Conservation (phyloP, 2,888 invertebrate genomes). For the Fissipunctia ypsillon region DNA sequence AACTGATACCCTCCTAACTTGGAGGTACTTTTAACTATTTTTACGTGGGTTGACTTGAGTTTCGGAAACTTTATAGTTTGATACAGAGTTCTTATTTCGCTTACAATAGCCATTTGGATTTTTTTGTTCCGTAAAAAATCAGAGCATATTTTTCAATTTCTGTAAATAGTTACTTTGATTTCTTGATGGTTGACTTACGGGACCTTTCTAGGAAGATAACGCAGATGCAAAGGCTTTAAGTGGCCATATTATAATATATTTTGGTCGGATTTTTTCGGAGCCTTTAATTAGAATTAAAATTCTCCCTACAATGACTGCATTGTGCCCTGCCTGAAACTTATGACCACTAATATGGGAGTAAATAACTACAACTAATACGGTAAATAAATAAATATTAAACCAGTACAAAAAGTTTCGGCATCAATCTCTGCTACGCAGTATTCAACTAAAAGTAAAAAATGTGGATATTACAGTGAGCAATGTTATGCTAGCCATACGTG, state of each 20-base stretch:
- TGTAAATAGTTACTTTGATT: neutral
- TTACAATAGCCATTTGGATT: constrained; percentile 29
- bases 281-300: too few species aligned
- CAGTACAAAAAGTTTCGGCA: neutral
- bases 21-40: constrained; percentile 68
- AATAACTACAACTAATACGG: too few species aligned
- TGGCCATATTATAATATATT: too few species aligned
- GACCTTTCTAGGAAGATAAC: neutral
- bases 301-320: neutral
- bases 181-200: neutral
- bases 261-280: too few species aligned
- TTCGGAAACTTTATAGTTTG: constrained; percentile 42
- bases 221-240: neutral
- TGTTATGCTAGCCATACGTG: too few species aligned
- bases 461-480: neutral
- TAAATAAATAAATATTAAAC: neutral
- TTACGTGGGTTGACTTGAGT: constrained; percentile 64
- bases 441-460: constrained; percentile 19
- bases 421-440: neutral
- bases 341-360: too few species aligned
- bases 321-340: neutral
- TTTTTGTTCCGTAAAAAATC: neutral
- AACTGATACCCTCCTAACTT: constrained; percentile 65
- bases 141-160: neutral
- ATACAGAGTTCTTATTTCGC: constrained; percentile 29